phyloP scores from a whole-genome alignment of 1,140 invertebrate genomes.

The Drosophila serrata region DNA sequence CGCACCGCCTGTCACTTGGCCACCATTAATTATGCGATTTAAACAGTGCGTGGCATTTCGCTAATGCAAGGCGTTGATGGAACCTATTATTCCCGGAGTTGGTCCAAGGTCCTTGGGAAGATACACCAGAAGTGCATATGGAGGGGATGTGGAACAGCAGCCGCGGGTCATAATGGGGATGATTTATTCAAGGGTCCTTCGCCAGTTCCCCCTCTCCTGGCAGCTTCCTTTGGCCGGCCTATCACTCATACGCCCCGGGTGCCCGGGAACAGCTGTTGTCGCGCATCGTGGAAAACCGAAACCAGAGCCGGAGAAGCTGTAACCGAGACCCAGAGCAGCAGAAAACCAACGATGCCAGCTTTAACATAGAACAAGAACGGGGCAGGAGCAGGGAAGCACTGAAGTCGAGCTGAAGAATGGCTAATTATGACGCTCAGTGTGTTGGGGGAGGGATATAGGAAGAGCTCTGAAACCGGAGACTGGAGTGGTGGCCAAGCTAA shows the following conservation, averaged over 20 bases:
- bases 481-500: slow-evolving; percentile 10
- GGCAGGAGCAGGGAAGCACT: background rate
- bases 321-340: slow-evolving; percentile 20
- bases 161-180: slow-evolving; percentile 15
- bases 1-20: slow-evolving; percentile 28
- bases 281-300: slow-evolving; percentile 22
- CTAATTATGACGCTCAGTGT: slow-evolving; percentile 32
- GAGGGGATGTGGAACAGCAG: background rate
- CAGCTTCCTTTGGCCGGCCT: background rate
- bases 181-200: slow-evolving; percentile 26
- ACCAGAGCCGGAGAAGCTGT: slow-evolving; percentile 26
- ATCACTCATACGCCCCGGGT: slow-evolving; percentile 56
- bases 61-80: slow-evolving; percentile 33
- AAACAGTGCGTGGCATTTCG: slow-evolving; percentile 24
- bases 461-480: slow-evolving; percentile 9
- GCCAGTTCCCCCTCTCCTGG: background rate
- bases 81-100: slow-evolving; percentile 25
- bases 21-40: slow-evolving; percentile 42
- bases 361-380: background rate
- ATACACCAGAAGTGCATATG: slow-evolving; percentile 28
- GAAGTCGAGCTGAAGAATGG: slow-evolving; percentile 31
- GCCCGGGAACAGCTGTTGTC: slow-evolving; percentile 43
- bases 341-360: background rate
- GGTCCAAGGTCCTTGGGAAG: slow-evolving; percentile 33
- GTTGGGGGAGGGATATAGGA: background rate